A percentile compares a stretch with the other conserved stretches of the same genome.
phyloP scores from a whole-genome alignment of 2,113 vertebrate genomes.

The Xenotilapia leptura region DNA sequence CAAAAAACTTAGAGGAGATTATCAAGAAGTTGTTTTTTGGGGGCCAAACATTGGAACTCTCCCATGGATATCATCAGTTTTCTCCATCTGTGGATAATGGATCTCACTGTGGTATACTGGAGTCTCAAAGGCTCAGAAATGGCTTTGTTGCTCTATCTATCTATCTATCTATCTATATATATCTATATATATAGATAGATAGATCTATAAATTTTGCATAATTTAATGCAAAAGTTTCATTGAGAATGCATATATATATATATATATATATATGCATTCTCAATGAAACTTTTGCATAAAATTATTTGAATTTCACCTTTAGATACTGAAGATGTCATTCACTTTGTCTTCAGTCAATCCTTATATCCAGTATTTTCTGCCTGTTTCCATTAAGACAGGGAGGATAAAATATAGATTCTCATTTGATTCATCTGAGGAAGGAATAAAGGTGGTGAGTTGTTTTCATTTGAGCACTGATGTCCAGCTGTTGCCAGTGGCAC shows the following conservation, averaged over 20 bases:
- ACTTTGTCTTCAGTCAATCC: neutral
- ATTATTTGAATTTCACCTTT: neutral
- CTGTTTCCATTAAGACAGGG: neutral
- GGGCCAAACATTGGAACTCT: neutral
- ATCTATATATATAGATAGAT: too few relatives aligned
- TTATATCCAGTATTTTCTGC: neutral
- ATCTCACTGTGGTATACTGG: neutral
- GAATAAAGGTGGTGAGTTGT: constrained; percentile 1
- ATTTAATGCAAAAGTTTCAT: too few relatives aligned
- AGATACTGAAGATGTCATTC: neutral
- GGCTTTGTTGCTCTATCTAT: neutral
- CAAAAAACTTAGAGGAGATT: neutral
- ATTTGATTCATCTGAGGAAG: neutral
- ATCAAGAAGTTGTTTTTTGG: neutral
- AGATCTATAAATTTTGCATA: too few relatives aligned
- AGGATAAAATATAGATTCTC: neutral
- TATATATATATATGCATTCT: neutral
- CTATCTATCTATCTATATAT: neutral
- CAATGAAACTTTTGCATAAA: neutral
- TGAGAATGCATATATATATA: too few relatives aligned
- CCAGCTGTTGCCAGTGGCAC: constrained; percentile 33
- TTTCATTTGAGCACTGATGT: constrained; percentile 23
- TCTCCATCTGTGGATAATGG: neutral
- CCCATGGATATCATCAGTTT: neutral
- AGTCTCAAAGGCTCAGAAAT: neutral